Percentiles rank a stretch among this genome's conserved stretches.
phyloP scores from a whole-genome alignment of 2,797 vertebrate species.

The Acipenser oxyrinchus region DNA sequence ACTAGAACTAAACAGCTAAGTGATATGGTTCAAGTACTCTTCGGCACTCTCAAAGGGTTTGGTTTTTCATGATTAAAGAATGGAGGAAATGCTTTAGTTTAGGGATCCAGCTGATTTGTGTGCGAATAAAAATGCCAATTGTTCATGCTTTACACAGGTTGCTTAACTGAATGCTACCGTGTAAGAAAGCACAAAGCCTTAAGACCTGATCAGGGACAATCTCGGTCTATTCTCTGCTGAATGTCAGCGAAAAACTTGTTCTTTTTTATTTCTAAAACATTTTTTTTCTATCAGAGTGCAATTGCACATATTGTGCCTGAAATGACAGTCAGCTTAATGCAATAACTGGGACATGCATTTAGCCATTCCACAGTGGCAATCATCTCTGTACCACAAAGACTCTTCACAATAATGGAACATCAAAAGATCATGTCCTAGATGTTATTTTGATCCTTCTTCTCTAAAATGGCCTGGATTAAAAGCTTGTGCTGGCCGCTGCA shows the following conservation, averaged over 20 bases:
- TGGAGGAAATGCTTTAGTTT: too few relatives aligned
- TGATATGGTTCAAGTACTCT: too few relatives aligned
- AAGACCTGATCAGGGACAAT: not conserved
- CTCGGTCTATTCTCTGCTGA: not conserved
- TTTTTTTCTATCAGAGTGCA: not conserved
- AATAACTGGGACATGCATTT: slow-evolving; percentile 16
- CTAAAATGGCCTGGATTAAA: slow-evolving; percentile 16
- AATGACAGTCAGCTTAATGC: not conserved
- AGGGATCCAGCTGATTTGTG: not conserved
- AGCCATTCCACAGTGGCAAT: slow-evolving; percentile 18
- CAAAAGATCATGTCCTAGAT: not conserved
- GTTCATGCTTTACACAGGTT: not conserved
- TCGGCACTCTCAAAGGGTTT: too few relatives aligned
- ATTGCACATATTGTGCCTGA: not conserved
- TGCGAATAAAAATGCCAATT: not conserved
- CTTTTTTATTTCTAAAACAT: not conserved
- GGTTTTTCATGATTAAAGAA: too few relatives aligned
- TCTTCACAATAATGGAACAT: slow-evolving; percentile 7
- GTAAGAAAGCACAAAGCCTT: not conserved
- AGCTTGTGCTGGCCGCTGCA: slow-evolving; percentile 8
- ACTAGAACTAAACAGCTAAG: too few relatives aligned
- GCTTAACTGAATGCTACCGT: not conserved
- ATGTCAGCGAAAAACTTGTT: not conserved
- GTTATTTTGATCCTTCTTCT: slow-evolving; percentile 2
- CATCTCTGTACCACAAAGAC: slow-evolving; percentile 11